phyloP scores from a whole-genome alignment of 2,797 vertebrate genomes.

The Cichlasoma orientale region DNA sequence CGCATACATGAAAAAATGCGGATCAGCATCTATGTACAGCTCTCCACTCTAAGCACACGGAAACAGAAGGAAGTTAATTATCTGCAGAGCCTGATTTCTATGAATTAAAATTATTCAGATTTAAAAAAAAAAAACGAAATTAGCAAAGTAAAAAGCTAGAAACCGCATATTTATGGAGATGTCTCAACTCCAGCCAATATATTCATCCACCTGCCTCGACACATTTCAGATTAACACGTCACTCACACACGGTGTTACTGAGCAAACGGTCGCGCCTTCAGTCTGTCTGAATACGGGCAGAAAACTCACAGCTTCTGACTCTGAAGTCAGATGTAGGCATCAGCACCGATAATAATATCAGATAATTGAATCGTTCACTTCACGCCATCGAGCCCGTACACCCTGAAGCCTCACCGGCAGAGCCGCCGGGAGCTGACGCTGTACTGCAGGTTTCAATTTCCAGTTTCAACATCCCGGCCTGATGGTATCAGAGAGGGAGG shows the following conservation, averaged over 20 bases:
- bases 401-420: background rate
- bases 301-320: background rate
- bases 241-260: background rate
- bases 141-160: background rate
- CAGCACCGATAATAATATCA: constrained; percentile 46
- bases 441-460: constrained; percentile 29
- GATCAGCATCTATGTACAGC: background rate
- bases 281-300: background rate
- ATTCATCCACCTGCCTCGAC: background rate
- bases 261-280: background rate
- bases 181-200: background rate
- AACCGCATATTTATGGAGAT: background rate
- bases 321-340: background rate
- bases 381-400: background rate
- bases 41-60: background rate
- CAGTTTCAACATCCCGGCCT: background rate
- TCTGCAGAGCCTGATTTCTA: background rate
- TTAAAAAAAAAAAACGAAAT: background rate
- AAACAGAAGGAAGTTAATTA: background rate
- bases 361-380: constrained; percentile 55
- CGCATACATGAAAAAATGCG: background rate
- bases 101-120: background rate
- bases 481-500: constrained; percentile 23
- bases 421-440: background rate
- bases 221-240: background rate